Base-by-base conservation (phyloP, 1,140 invertebrate genomes). In the Lucilia cuprina region DNA sequence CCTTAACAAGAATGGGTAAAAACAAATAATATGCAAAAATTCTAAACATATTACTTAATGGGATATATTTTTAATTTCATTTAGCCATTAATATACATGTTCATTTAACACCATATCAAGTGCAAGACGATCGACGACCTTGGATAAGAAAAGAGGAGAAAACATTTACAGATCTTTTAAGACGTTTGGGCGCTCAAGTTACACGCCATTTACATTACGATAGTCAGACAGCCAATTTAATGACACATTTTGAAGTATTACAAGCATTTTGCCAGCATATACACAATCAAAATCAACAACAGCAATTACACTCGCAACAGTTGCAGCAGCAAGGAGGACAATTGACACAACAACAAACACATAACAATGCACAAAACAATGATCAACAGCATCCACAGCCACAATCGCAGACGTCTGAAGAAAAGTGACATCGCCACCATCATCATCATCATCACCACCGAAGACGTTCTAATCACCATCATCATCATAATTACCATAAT, bases 31-130 rank as follows among this genome's bases (percentile, higher is more conserved):
- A 50, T n/a, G 25, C 12, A 41, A 19, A 49, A 14, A 21, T 1
- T 35, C 3, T 0, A 77, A 85, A 85, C 10, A 0, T 55, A 49
- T 77, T 77, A 34, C 25, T 80, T 70, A 77, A 49, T 50, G 19
- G 25, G 25, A 2, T 30, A 30, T 83, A 21, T 83, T 75, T 10
- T 17, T 60, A 65, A n/a, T 70, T 5, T 74, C 19, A 4, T 80
- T 77, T 49, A 91, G 89, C 89, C 83, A 94, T 96, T 87, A 93
- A 93, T 75, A 92, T 96, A 75, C 93, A 94, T 87, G 93, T 97
- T 47, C 96, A 97, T 91, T 95, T 97, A 12, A 96, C 96, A 34
- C 96, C 96, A 1, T 97, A 97, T 91, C 96, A 98, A 92, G 93
- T 96, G 70, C 89, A 93, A 82, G 96, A 97, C 88, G 93, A 94